phyloP scores from a whole-genome alignment of 2,797 vertebrate species.

The Argentina silus region DNA sequence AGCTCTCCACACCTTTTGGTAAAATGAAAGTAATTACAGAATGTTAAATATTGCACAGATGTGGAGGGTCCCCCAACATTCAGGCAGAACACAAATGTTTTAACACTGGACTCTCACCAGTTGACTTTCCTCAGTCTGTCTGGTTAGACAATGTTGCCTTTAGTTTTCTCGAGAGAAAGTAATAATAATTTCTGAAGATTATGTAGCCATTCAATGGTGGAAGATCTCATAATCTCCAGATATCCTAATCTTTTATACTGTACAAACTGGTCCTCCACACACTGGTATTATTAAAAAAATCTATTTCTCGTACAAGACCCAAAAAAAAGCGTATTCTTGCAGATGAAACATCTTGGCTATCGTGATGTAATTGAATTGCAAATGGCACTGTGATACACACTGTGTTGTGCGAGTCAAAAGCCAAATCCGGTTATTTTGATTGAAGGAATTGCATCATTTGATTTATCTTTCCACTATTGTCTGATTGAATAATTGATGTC shows the following conservation, averaged over 20 bases:
- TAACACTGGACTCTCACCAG: no score
- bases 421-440: not conserved
- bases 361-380: not conserved
- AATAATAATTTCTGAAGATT: not conserved
- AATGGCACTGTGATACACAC: not conserved
- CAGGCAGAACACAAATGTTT: no score
- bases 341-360: conserved; percentile 22
- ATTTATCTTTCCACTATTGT: conserved; percentile 46
- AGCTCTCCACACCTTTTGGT: no score
- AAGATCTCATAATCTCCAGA: not conserved
- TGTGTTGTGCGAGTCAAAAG: not conserved
- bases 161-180: not conserved
- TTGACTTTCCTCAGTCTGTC: not conserved
- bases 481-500: conserved; percentile 52
- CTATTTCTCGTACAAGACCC: conserved; percentile 33
- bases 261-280: no score
- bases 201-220: not conserved
- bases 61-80: no score
- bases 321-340: conserved; percentile 36
- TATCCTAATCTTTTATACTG: no score
- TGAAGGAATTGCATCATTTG: not conserved
- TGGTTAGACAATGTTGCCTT: not conserved
- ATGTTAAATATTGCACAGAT: no score
- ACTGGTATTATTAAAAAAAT: conserved; percentile 30
- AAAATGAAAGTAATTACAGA: no score